Evolutionary conservation across 2,888 invertebrate species (phyloP).

Genomic region (Leucozona laternaria): DNA sequence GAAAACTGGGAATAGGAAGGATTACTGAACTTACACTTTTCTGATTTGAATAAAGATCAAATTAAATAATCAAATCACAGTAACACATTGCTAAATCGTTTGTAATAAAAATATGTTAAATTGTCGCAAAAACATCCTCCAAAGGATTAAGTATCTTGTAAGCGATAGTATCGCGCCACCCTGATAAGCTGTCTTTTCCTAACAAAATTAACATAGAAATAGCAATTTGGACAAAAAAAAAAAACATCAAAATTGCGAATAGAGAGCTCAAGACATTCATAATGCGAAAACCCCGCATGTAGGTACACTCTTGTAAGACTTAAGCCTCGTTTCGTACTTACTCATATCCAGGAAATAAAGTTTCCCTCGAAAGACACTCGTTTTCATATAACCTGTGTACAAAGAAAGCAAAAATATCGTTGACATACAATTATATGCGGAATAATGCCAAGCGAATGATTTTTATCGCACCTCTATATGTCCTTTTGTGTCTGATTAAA

Average conservation of each 20-base stretch:
- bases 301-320: not conserved
- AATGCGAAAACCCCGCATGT: not conserved
- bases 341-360: constrained; percentile 53
- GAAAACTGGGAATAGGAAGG: no score
- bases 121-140: constrained; percentile 16
- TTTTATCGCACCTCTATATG: constrained; percentile 66
- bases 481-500: constrained; percentile 69
- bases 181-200: constrained; percentile 31
- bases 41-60: no score
- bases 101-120: not conserved
- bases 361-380: constrained; percentile 8
- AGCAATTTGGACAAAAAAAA: constrained; percentile 37
- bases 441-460: constrained; percentile 69
- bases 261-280: not conserved
- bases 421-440: constrained; percentile 71
- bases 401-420: constrained; percentile 35
- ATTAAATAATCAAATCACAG: not conserved
- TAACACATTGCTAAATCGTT: not conserved
- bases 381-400: not conserved
- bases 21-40: no score
- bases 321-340: not conserved
- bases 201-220: constrained; percentile 63
- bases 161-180: constrained; percentile 22
- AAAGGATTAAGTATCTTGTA: not conserved
- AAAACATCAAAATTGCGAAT: not conserved